Evolutionary conservation across 2,113 vertebrate species (phyloP).

Genomic region (Oenanthe melanoleuca): DNA sequence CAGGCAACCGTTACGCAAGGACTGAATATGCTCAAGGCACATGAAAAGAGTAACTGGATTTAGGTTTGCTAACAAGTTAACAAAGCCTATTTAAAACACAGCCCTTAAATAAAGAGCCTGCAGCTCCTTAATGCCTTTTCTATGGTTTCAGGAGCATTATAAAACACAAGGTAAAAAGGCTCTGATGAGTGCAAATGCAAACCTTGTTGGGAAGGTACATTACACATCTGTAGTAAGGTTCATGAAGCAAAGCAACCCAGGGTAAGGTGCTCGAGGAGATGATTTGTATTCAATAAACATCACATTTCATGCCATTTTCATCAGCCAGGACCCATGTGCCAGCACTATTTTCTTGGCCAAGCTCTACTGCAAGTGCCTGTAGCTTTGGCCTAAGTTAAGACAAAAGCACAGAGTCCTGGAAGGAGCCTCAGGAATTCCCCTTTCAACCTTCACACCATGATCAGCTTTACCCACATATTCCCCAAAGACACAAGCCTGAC

Average conservation of each 20-base stretch:
- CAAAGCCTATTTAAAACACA: not conserved
- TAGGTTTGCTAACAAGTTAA: constrained; percentile 30
- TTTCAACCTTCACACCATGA: not conserved
- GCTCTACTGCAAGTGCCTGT: not conserved
- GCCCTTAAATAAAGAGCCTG: not conserved
- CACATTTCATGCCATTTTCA: not conserved
- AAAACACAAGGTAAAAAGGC: not conserved
- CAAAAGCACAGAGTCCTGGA: not conserved
- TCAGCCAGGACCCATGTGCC: not conserved
- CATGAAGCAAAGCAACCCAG: not conserved
- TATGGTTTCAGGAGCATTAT: not conserved
- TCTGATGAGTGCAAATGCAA: not conserved
- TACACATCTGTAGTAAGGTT: not conserved
- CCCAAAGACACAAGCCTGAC: not conserved
- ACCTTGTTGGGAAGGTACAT: not conserved
- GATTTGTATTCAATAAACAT: not conserved
- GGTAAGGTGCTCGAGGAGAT: not conserved
- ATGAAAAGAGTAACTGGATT: constrained; percentile 19
- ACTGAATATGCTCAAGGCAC: constrained; percentile 28
- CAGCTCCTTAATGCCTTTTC: not conserved
- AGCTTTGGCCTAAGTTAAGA: accelerated
- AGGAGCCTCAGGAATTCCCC: not conserved
- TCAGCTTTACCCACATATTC: not conserved
- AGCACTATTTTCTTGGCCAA: not conserved
- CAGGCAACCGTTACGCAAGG: constrained; percentile 42